These are phyloP conservation scores for Drosophila quinaria DNA, from an alignment of 2,888 invertebrate species.

Conservation along the genomic window DNA sequence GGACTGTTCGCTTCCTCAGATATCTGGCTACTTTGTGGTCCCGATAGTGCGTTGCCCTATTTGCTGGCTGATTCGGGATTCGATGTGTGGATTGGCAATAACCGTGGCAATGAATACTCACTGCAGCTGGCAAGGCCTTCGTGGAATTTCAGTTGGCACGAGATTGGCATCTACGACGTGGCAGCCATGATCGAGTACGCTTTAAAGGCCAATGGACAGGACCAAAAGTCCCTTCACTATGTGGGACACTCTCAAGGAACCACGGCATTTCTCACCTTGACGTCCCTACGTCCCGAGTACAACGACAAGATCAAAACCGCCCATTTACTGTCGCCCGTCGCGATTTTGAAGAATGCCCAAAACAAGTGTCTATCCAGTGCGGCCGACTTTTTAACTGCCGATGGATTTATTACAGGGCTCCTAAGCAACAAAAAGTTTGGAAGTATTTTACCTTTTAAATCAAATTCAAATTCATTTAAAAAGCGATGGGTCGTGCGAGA, in stretches of 20 bases:
- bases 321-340: slow-evolving; percentile 80
- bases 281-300: slow-evolving; percentile 75
- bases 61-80: slow-evolving; percentile 80
- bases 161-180: slow-evolving; percentile 90
- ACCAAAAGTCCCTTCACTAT: slow-evolving; percentile 74
- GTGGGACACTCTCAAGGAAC: slow-evolving; percentile 83
- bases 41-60: slow-evolving; percentile 69
- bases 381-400: slow-evolving; percentile 23
- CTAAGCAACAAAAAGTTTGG: not conserved
- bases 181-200: slow-evolving; percentile 74
- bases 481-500: too few species aligned
- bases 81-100: slow-evolving; percentile 84
- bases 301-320: slow-evolving; percentile 80
- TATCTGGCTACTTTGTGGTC: slow-evolving; percentile 73
- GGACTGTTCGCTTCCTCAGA: slow-evolving; percentile 78
- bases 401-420: slow-evolving; percentile 52
- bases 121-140: slow-evolving; percentile 58
- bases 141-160: slow-evolving; percentile 90
- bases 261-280: slow-evolving; percentile 71
- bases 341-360: slow-evolving; percentile 86
- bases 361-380: slow-evolving; percentile 67
- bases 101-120: slow-evolving; percentile 75
- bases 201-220: slow-evolving; percentile 60
- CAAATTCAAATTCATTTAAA: too few species aligned
- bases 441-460: too few species aligned